These are phyloP conservation scores for Cranoglanis bouderius DNA, from an alignment of 2,113 vertebrate genomes.

Conservation along the genomic window DNA sequence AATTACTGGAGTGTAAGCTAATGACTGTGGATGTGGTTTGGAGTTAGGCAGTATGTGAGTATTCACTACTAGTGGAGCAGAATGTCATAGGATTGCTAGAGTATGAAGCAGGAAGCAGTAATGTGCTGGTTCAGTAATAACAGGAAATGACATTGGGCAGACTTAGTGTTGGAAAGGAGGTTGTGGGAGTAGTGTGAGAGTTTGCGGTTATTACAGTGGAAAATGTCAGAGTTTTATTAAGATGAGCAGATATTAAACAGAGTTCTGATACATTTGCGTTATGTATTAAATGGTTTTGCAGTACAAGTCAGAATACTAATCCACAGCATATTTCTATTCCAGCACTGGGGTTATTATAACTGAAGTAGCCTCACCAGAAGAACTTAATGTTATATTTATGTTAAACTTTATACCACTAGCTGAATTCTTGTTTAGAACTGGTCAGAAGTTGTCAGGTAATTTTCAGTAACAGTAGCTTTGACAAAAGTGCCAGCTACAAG, in stretches of 20 bases:
- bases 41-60: neutral
- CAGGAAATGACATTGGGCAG: neutral
- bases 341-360: neutral
- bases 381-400: neutral
- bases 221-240: neutral
- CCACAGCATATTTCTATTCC: neutral
- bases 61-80: constrained; percentile 1
- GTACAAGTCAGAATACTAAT: neutral
- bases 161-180: neutral
- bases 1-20: neutral
- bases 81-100: neutral
- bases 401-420: neutral
- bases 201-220: neutral
- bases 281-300: neutral
- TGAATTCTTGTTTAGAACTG: neutral
- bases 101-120: constrained; percentile 10
- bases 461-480: too few relatives aligned
- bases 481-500: too few relatives aligned
- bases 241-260: neutral
- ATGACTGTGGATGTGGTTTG: neutral
- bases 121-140: neutral
- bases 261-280: neutral
- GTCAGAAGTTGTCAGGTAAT: neutral
- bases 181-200: neutral
- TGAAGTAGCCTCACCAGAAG: neutral